Conservation (phyloP, 2,797 vertebrate genomes). For the Ptychadena robeensis region DNA sequence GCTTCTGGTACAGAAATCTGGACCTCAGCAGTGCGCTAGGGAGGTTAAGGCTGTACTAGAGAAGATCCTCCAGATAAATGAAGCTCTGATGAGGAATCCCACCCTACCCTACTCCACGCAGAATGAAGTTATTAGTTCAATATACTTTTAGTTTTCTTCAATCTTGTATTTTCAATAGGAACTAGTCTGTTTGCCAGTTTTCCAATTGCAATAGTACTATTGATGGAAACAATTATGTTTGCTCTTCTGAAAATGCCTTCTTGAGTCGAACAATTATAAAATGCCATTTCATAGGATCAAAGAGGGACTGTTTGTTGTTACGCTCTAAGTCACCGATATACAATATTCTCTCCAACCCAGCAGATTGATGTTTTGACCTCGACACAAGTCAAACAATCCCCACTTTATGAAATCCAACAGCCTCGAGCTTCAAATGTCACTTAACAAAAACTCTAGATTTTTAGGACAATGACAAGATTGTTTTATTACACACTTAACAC, state of each 20-base stretch:
- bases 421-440: constrained; percentile 36
- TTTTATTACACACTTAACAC: background rate
- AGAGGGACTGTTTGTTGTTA: background rate
- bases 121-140: no score
- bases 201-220: no score
- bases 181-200: no score
- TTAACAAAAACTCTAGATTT: constrained; percentile 5
- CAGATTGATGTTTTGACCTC: background rate
- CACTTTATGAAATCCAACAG: constrained; percentile 6
- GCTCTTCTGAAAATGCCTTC: background rate
- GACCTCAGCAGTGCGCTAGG: no score
- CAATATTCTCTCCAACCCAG: background rate
- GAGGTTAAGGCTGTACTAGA: no score
- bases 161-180: no score
- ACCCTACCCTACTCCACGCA: no score
- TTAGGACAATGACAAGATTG: background rate
- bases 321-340: background rate
- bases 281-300: constrained; percentile 1
- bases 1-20: no score
- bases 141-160: no score
- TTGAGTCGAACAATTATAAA: background rate
- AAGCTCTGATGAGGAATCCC: no score
- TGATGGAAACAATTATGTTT: background rate
- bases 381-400: background rate
- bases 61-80: no score